phyloP scores from a whole-genome alignment of 1,140 invertebrate species.

The Drosophila navojoa region DNA sequence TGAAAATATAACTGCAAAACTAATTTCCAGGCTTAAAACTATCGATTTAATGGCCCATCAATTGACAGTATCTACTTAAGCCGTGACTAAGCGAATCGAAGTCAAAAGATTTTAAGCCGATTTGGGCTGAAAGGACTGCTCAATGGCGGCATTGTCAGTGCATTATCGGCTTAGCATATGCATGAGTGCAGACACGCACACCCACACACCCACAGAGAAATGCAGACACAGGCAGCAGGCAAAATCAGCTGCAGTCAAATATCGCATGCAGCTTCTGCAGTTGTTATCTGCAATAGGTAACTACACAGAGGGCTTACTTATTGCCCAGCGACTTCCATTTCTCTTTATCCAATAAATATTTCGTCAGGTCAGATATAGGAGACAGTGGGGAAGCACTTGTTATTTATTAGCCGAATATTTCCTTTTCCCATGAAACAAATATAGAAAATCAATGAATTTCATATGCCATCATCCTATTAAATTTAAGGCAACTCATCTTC shows the following conservation, averaged over 20 bases:
- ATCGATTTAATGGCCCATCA: constrained; percentile 39
- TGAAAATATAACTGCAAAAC: not conserved
- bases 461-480: too few relatives aligned
- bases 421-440: too few relatives aligned
- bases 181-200: constrained; percentile 20
- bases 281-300: too few relatives aligned
- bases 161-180: constrained; percentile 51
- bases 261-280: not conserved
- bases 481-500: too few relatives aligned
- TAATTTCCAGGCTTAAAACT: constrained; percentile 29
- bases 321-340: too few relatives aligned
- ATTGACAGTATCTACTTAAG: constrained; percentile 40
- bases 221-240: too few relatives aligned
- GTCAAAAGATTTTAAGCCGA: constrained; percentile 48
- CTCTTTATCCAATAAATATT: too few relatives aligned
- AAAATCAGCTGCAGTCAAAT: not conserved
- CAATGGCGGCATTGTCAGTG: constrained; percentile 41
- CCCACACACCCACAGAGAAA: not conserved
- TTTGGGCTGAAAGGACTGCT: constrained; percentile 32
- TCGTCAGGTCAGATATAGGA: too few relatives aligned
- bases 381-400: too few relatives aligned
- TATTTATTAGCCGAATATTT: too few relatives aligned
- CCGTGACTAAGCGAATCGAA: constrained; percentile 36
- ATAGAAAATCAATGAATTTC: too few relatives aligned
- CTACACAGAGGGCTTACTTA: too few relatives aligned